Evolutionary conservation across 2,113 vertebrate species (phyloP), one percentile per base, ranked within the genome.

Genomic region (Gymnocephalus cernua): DNA sequence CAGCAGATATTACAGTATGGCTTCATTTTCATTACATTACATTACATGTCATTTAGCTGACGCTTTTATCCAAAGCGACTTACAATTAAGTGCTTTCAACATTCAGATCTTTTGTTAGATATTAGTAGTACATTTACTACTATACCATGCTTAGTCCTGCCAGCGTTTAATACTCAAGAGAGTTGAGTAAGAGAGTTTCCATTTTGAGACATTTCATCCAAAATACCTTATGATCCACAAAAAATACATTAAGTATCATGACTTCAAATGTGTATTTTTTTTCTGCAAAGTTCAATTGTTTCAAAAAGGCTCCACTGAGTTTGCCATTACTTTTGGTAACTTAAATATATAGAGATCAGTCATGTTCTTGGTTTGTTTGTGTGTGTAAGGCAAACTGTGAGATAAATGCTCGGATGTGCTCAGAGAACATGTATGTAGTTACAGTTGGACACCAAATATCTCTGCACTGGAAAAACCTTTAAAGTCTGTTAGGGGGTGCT

Each of bases 1-100:
- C 73, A 87, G 47, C 67, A 85, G 44, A 48, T 64, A 45, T 45
- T 80, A 82, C 73, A 80, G 63, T 86, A 91, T 86, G 88, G 91
- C 87, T 92, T 91, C 14, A 71, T 74, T 81, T 83, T n/a, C n/a
- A n/a, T n/a, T n/a, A n/a, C n/a, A n/a, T n/a, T n/a, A n/a, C n/a
- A n/a, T n/a, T n/a, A n/a, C n/a, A n/a, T n/a, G n/a, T n/a, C n/a
- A n/a, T n/a, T n/a, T n/a, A n/a, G n/a, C n/a, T n/a, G n/a, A n/a
- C n/a, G n/a, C n/a, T n/a, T n/a, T n/a, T n/a, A n/a, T n/a, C n/a
- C n/a, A n/a, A n/a, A n/a, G n/a, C n/a, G n/a, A n/a, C n/a, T n/a
- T n/a, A n/a, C n/a, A n/a, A n/a, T n/a, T n/a, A n/a, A n/a, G n/a
- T n/a, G n/a, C n/a, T n/a, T n/a, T 68, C 63, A 85, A 79, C 73